Base-by-base conservation (phyloP, 1,140 invertebrate species). In the Radopholus similis region DNA sequence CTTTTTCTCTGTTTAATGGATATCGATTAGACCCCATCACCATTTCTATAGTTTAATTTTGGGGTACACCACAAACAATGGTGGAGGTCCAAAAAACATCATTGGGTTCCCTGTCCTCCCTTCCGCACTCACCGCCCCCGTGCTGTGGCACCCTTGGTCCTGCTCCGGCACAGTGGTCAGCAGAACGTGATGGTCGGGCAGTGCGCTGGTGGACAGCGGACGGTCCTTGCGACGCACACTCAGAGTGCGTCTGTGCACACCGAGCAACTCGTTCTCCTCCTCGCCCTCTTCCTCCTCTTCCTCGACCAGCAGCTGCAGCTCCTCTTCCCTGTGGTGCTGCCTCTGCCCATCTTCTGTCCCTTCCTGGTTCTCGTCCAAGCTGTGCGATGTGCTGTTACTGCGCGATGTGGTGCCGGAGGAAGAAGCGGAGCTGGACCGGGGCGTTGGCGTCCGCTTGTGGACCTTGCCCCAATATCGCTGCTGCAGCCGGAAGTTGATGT, bases 391-490 rank as follows among this genome's bases (percentile, higher is more conserved):
- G 13, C 65, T 66, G 2, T 51, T 42, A n/a, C 28, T 15, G 21
- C 54, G 6, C 21, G 23, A 9, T 15, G 44, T 6, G 44, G n/a
- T 8, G 44, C 47, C 23, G 34, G 64, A 51, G 15, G 47, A 47
- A 57, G 64, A 37, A 13, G 66, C 8, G 13, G 30, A 38, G 32
- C 30, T 18, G 5, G 51, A 49, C n/a, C 30, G 54, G 13, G 59
- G 59, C 28, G 59, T 62, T 3, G 59, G 59, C n/a, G 59, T 62
- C 32, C 40, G 42, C 30, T 26, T 13, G 30, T 62, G 59, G n/a
- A 62, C 47, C 37, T 64, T 62, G 5, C 77, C 77, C 66, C 77
- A 74, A 56, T 79, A 79, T 54, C 71, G 72, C 47, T 77, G 69
- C 47, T 79, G 47, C 35, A 73, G 44, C 18, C 72, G 53, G 26